A percentile compares a stretch with the other conserved stretches of the same genome.
phyloP scores from a whole-genome alignment of 2,113 vertebrate genomes.

The Suncus etruscus region DNA sequence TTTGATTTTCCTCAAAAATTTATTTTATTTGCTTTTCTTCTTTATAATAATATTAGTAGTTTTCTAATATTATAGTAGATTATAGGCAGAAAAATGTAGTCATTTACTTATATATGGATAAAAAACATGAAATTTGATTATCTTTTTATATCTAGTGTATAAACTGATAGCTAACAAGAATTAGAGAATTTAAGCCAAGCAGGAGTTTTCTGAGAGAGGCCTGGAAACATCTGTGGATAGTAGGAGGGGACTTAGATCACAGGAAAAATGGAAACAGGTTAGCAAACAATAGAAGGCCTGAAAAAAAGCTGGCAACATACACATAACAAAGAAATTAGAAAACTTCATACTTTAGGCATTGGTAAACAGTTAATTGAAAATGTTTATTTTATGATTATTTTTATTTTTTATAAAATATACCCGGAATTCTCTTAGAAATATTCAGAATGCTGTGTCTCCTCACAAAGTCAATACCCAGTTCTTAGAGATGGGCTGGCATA shows the following conservation, averaged over 20 bases:
- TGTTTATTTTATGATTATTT: constrained; percentile 30
- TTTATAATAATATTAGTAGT: not conserved
- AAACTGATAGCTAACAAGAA: constrained; percentile 20
- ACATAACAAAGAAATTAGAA: constrained; percentile 44
- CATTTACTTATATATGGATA: constrained; percentile 10
- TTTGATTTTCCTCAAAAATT: no score
- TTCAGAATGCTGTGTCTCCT: not conserved
- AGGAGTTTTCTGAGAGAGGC: not conserved
- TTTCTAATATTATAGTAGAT: not conserved
- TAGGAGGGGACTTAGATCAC: not conserved
- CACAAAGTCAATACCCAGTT: not conserved
- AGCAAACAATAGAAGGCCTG: not conserved
- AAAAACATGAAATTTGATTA: constrained; percentile 22
- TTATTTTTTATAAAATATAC: constrained; percentile 10
- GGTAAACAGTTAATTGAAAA: not conserved
- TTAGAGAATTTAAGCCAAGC: constrained; percentile 13
- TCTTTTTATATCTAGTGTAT: not conserved
- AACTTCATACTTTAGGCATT: constrained; percentile 21
- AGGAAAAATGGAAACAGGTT: not conserved
- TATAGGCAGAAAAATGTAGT: constrained; percentile 16
- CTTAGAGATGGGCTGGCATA: constrained; percentile 7
- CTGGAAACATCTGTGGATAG: not conserved
- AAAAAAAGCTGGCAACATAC: not conserved
- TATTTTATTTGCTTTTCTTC: constrained; percentile 19
- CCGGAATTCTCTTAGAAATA: not conserved